Evolutionary conservation across 2,113 vertebrate species (phyloP).

Genomic region (Sclerurus mexicanus): DNA sequence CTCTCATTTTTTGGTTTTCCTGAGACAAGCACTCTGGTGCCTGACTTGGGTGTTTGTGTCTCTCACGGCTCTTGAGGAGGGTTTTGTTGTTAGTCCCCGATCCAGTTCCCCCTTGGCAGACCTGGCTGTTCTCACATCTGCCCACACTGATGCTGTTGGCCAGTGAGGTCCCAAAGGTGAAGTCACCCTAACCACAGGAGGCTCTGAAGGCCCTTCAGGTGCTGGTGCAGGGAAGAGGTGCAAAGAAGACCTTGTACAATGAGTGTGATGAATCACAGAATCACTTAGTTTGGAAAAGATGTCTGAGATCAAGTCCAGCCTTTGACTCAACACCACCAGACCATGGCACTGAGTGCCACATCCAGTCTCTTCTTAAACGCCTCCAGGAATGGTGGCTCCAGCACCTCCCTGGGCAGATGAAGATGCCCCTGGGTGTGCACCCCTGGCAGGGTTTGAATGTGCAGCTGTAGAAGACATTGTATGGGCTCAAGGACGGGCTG

Average conservation of each 20-base stretch:
- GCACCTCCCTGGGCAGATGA: no score
- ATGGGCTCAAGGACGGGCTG: not conserved
- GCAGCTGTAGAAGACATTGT: accelerated
- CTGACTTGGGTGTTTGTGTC: not conserved
- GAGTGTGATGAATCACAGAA: no score
- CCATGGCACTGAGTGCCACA: no score
- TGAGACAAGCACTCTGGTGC: accelerated
- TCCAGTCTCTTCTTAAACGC: no score
- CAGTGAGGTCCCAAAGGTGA: accelerated
- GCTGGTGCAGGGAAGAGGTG: accelerated
- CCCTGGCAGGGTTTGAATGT: accelerated
- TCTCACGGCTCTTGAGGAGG: not conserved
- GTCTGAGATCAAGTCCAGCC: no score
- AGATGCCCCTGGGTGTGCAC: accelerated
- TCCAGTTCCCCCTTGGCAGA: not conserved
- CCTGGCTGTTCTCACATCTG: not conserved
- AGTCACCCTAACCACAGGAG: accelerated
- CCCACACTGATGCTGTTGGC: not conserved
- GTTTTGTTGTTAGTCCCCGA: not conserved
- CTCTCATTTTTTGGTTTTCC: not conserved
- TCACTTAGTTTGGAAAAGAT: no score
- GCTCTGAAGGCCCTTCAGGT: not conserved
- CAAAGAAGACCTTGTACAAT: accelerated
- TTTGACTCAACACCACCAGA: no score
- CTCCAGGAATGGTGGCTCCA: no score